Evolutionary conservation across 2,797 vertebrate genomes (phyloP).

Genomic region (Sus cebifrons): DNA sequence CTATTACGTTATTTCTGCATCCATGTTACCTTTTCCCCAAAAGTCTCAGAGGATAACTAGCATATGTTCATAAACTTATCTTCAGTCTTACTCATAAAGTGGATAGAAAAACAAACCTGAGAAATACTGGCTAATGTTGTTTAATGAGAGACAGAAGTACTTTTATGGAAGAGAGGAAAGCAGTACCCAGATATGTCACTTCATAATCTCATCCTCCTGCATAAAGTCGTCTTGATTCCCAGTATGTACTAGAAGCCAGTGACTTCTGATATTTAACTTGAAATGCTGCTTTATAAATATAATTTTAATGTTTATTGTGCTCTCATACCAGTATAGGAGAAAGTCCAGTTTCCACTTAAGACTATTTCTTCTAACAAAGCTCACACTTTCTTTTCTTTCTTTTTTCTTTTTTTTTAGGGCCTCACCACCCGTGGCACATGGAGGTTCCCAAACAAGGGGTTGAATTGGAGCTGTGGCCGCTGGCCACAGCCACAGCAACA

Average conservation of each 20-base stretch:
- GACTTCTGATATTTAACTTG: neutral
- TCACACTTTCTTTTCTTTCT: no score
- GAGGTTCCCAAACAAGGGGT: no score
- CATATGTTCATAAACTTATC: slow-evolving; percentile 20
- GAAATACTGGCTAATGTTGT: neutral
- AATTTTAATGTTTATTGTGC: neutral
- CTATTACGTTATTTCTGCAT: neutral
- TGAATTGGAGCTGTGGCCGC: no score
- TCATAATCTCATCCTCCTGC: neutral
- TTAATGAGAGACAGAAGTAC: neutral
- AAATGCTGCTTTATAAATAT: neutral
- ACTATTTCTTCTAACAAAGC: neutral
- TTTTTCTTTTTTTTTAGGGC: no score
- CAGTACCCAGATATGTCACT: neutral
- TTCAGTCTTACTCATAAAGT: slow-evolving; percentile 36
- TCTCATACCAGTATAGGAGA: neutral
- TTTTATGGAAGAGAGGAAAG: neutral
- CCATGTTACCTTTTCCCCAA: neutral
- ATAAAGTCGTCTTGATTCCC: neutral
- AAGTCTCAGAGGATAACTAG: neutral
- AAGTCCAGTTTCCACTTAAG: slow-evolving; percentile 33
- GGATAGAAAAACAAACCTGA: neutral
- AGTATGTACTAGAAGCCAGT: neutral
- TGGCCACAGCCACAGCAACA: no score
- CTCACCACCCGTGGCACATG: no score